Percentiles rank a stretch among this genome's conserved stretches.
phyloP scores from a whole-genome alignment of 2,888 invertebrate genomes.

The Drosophila seclusa region DNA sequence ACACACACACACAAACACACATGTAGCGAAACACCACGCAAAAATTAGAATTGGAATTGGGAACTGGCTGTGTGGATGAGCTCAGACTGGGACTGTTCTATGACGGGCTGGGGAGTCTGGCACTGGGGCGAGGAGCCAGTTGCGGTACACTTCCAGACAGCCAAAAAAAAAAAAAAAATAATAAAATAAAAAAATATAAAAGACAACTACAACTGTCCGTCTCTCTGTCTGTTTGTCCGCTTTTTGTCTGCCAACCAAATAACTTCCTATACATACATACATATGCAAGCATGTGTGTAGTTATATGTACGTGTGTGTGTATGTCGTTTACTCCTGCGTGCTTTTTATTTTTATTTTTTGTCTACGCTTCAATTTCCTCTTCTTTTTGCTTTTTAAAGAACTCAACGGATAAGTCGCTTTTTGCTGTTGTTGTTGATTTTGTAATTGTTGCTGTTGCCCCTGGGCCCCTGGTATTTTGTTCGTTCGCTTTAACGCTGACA shows the following conservation, averaged over 20 bases:
- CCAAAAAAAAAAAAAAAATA: conserved; percentile 28
- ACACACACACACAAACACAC: not conserved
- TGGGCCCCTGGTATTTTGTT: conserved; percentile 31
- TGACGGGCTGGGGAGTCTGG: conserved; percentile 22
- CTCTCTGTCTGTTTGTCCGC: conserved; percentile 23
- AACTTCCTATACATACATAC: conserved; percentile 1
- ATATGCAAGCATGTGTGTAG: not conserved
- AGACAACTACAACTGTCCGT: conserved; percentile 47
- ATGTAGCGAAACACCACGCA: conserved; percentile 27
- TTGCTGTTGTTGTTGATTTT: conserved; percentile 11
- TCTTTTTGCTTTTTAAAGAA: conserved; percentile 17
- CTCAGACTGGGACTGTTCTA: conserved; percentile 51
- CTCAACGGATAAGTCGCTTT: conserved; percentile 18
- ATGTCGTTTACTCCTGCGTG: conserved; percentile 23
- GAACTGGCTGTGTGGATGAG: conserved; percentile 47
- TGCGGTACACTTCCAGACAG: conserved; percentile 23
- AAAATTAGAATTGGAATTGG: conserved; percentile 48
- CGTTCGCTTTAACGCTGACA: conserved; percentile 63
- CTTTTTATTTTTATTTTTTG: conserved; percentile 39
- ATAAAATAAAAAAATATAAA: conserved; percentile 12
- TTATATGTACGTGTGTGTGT: not conserved
- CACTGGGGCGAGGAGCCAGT: not conserved
- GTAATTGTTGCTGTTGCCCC: conserved; percentile 25
- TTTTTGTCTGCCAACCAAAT: conserved; percentile 14
- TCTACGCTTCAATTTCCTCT: conserved; percentile 57